Conservation (phyloP, 2,113 vertebrate genomes). For the Microtus ochrogaster region DNA sequence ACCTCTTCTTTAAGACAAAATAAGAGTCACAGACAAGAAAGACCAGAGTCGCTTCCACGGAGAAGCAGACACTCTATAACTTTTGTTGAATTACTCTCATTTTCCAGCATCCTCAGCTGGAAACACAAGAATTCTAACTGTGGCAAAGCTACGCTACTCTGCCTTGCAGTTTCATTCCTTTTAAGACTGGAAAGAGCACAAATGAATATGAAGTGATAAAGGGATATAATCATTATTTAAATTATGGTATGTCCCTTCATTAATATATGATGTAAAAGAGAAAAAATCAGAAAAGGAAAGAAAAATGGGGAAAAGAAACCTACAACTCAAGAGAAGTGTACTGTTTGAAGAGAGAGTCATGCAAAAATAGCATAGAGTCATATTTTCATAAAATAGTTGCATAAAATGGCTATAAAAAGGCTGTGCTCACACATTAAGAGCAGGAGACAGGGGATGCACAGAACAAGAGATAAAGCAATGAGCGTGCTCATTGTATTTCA, state of each 20-base stretch:
- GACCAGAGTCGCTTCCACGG: too few relatives aligned
- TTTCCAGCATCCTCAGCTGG: background rate
- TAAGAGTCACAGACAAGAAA: background rate
- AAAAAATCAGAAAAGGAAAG: background rate
- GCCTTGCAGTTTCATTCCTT: slow-evolving; percentile 1
- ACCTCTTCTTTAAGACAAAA: too few relatives aligned
- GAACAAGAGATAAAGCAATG: background rate
- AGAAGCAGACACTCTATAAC: background rate
- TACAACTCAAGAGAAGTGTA: background rate
- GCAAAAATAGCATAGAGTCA: background rate
- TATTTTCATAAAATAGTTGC: background rate
- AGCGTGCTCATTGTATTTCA: background rate
- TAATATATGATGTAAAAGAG: background rate
- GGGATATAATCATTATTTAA: background rate
- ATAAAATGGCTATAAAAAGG: background rate
- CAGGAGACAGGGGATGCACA: background rate
- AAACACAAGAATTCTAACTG: background rate
- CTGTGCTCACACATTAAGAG: background rate
- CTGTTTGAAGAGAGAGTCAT: background rate
- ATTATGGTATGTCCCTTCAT: background rate
- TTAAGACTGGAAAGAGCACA: background rate
- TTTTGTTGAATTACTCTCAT: background rate
- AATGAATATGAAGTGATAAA: background rate
- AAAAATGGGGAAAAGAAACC: background rate
- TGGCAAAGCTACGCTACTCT: background rate